A percentile compares a stretch with the other conserved stretches of the same genome.
These are phyloP conservation scores for Urocynchramus pylzowi DNA, from an alignment of 2,113 vertebrate genomes.

Conservation along the genomic window DNA sequence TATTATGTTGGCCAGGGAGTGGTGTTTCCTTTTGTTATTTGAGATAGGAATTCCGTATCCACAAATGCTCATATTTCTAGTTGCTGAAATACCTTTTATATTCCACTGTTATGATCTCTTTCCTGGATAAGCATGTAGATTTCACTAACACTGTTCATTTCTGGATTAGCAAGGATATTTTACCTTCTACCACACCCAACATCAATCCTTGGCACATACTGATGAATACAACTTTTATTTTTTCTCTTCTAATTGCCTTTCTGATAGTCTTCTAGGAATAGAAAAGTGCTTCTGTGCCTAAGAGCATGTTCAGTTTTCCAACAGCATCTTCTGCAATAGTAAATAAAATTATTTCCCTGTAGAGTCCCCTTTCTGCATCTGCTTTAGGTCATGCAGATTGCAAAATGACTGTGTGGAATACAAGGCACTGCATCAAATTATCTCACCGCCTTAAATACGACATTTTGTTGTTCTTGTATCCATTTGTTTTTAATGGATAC, in stretches of 20 bases:
- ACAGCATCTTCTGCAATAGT: neutral
- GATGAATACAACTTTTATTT: neutral
- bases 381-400: neutral
- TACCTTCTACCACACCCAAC: neutral
- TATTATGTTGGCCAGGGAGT: neutral
- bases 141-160: neutral
- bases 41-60: neutral
- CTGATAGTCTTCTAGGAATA: neutral
- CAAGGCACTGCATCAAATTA: neutral
- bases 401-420: neutral
- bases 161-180: neutral
- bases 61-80: neutral
- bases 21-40: neutral
- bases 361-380: neutral
- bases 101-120: neutral
- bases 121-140: neutral
- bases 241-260: neutral
- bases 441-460: neutral
- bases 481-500: neutral
- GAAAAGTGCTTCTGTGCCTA: neutral
- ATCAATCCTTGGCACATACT: neutral
- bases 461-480: neutral
- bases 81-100: neutral
- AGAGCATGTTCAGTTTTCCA: neutral
- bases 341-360: neutral